phyloP scores from a whole-genome alignment of 1,140 invertebrate genomes.

The Achatina immaculata region DNA sequence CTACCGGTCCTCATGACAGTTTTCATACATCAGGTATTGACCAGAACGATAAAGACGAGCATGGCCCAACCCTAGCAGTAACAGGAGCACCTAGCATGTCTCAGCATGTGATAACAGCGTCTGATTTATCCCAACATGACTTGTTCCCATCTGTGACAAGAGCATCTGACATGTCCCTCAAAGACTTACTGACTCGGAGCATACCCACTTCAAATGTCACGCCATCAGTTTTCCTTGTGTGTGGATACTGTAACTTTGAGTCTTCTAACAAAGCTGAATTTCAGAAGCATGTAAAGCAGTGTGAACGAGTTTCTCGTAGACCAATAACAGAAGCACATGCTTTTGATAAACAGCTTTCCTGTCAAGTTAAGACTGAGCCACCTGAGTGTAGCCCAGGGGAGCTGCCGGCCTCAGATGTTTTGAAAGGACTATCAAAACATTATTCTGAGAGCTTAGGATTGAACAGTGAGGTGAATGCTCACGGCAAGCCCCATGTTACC shows the following conservation, averaged over 20 bases:
- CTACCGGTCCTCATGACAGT: too few species aligned
- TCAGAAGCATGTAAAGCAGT: slow-evolving; percentile 1
- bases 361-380: background rate
- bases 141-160: background rate
- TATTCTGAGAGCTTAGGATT: background rate
- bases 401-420: background rate
- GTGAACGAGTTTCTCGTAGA: background rate
- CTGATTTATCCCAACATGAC: too few species aligned
- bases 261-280: background rate
- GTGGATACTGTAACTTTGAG: background rate
- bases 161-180: slow-evolving; percentile 21
- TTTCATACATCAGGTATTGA: too few species aligned
- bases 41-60: too few species aligned
- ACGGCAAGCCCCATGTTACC: too few species aligned
- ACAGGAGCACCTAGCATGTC: too few species aligned
- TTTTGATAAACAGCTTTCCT: background rate
- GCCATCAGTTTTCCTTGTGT: background rate
- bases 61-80: too few species aligned
- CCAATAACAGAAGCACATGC: background rate
- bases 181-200: background rate
- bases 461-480: too few species aligned
- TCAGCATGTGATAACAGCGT: too few species aligned
- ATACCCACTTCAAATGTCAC: background rate
- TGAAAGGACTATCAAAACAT: background rate
- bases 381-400: background rate